Percentiles rank a stretch among this genome's conserved stretches.
Evolutionary conservation across 2,888 invertebrate genomes (phyloP).

Genomic region (Drosophila mercatorum): DNA sequence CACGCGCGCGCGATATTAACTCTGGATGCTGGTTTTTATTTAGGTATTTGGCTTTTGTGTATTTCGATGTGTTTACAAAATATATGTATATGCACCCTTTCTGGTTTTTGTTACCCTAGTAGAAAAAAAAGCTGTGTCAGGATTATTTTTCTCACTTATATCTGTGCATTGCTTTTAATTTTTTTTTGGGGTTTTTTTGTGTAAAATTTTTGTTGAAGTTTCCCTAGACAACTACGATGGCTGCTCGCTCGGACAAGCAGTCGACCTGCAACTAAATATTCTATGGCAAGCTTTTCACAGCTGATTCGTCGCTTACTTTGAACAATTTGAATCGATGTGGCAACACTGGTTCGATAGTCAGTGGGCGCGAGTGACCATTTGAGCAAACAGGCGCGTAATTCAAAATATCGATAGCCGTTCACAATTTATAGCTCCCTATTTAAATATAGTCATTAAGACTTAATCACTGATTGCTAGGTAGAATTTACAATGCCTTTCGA

Average conservation of each 20-base stretch:
- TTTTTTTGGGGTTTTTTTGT: slow-evolving; percentile 39
- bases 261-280: slow-evolving; percentile 58
- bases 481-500: neutral
- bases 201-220: slow-evolving; percentile 64
- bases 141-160: slow-evolving; percentile 47
- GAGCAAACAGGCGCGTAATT: slow-evolving; percentile 7
- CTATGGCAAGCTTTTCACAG: slow-evolving; percentile 53
- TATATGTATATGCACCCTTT: slow-evolving; percentile 46
- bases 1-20: slow-evolving; percentile 27
- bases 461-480: neutral
- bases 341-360: slow-evolving; percentile 9
- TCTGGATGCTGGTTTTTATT: slow-evolving; percentile 8
- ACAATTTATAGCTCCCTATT: too few relatives aligned
- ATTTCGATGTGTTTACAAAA: slow-evolving; percentile 46
- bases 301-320: slow-evolving; percentile 39
- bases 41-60: slow-evolving; percentile 13
- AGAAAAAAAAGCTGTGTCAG: slow-evolving; percentile 45
- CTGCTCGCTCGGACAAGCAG: slow-evolving; percentile 52
- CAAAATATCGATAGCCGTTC: slow-evolving; percentile 14
- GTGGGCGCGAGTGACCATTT: neutral
- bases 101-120: slow-evolving; percentile 31
- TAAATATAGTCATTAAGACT: neutral
- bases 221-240: slow-evolving; percentile 62
- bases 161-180: slow-evolving; percentile 59
- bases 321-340: slow-evolving; percentile 13